These are phyloP conservation scores for Corvus cornix DNA, from an alignment of 2,113 vertebrate genomes.

Conservation along the genomic window DNA sequence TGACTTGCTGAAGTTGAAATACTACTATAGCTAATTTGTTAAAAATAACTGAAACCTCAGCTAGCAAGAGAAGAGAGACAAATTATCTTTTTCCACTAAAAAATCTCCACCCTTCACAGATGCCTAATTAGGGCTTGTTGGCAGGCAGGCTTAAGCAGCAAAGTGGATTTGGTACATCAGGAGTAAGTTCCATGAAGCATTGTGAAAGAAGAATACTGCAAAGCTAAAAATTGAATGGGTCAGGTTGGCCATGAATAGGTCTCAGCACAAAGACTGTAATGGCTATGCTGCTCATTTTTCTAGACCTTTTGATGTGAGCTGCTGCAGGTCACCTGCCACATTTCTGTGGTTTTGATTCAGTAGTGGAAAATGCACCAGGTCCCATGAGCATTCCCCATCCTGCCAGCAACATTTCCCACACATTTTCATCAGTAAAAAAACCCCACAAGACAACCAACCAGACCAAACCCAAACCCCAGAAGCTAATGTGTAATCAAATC, in stretches of 20 bases:
- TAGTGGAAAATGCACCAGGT: not conserved
- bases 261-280: not conserved
- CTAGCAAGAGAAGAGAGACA: not conserved
- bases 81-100: not conserved
- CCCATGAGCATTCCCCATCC: not conserved
- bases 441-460: not conserved
- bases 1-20: not conserved
- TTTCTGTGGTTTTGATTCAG: not conserved
- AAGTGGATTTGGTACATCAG: not conserved
- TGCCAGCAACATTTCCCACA: not conserved
- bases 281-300: not conserved
- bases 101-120: not conserved
- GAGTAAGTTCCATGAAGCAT: not conserved
- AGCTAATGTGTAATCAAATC: not conserved
- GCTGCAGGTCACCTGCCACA: accelerated
- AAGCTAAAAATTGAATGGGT: not conserved
- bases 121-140: not conserved
- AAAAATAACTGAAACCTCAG: not conserved
- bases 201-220: not conserved
- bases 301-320: not conserved
- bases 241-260: not conserved
- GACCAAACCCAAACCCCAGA: not conserved
- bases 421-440: not conserved
- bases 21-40: not conserved
- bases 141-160: not conserved